Evolutionary conservation across 2,797 vertebrate genomes (phyloP), one percentile per base, ranked within the genome.

Genomic region (Otolemur crassicaudatus): DNA sequence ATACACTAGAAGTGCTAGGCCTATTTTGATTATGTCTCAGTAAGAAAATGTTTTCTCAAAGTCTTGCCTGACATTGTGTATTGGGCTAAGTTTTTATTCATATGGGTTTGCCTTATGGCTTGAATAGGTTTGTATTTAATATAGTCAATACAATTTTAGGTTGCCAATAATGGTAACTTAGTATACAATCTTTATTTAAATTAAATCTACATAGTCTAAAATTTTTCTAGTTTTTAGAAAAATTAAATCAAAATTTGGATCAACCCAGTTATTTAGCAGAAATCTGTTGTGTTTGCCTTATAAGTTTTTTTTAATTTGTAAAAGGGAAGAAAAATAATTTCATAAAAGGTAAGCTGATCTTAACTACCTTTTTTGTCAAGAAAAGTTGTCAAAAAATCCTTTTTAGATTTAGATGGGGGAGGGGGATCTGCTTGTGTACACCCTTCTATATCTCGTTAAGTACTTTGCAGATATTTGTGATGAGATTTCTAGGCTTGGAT

Each of bases 21-120:
- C 37, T 80, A 13, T 87, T 92, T 70, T 83, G 84, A 82, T 79
- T 10, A 9, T 49, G 25, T 86, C 65, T 93, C 3, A 12, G 14
- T 63, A 65, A 90, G 29, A 79, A 79, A 92, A 89, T 70, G 3
- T 22, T 67, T 80, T 80, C n/a, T 73, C 25, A n/a, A 72, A 85
- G n/a, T 75, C 81, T 65, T 40, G 0, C 22, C 25, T 90, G 85
- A 73, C 86, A 85, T 85, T 79, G 37, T 85, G 37, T 67, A 46
- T 86, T 34, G 17, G 37, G 37, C 37, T 80, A n/a, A 67, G 53
- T 65, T 93, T 95, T 90, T 89, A 84, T 31, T 85, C 65, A 58
- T 34, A 22, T 49, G 58, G 14, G 34, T 89, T 46, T 93, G 86
- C 46, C 67, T 65, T 73, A 49, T 58, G 56, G 43, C 29, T 85